A percentile compares a stretch with the other conserved stretches of the same genome.
phyloP scores from a whole-genome alignment of 1,140 invertebrate species.

The Brachionus paranguensis region DNA sequence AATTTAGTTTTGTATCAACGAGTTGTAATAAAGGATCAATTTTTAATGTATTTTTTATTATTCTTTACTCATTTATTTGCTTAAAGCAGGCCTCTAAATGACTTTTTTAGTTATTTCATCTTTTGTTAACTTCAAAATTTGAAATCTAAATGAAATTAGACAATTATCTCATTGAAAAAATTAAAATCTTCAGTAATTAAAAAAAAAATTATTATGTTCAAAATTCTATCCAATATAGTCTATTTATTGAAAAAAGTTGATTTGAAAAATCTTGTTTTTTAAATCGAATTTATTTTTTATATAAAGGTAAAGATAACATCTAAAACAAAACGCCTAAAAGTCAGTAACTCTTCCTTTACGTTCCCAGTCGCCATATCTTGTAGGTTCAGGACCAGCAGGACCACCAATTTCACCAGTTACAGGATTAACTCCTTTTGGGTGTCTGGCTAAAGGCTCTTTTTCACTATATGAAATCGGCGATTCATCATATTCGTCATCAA shows the following conservation, averaged over 20 bases:
- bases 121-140: no score
- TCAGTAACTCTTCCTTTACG: slow-evolving; percentile 72
- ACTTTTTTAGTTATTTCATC: no score
- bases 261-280: not conserved
- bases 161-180: no score
- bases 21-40: not conserved
- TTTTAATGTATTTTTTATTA: not conserved
- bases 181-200: no score
- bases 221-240: not conserved
- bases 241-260: not conserved
- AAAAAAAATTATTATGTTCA: no score
- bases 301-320: not conserved
- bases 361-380: slow-evolving; percentile 98
- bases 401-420: slow-evolving; percentile 86
- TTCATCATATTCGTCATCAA: slow-evolving; percentile 36
- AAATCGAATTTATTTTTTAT: not conserved
- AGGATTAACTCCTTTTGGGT: slow-evolving; percentile 55
- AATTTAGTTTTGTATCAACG: not conserved
- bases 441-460: slow-evolving; percentile 24
- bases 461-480: slow-evolving; percentile 18
- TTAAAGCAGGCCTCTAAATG: no score
- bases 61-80: not conserved
- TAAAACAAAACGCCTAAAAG: not conserved
- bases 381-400: slow-evolving; percentile 91
- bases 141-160: no score